Conservation (phyloP, 2,113 vertebrate genomes). For the Nothoprocta perdicaria region DNA sequence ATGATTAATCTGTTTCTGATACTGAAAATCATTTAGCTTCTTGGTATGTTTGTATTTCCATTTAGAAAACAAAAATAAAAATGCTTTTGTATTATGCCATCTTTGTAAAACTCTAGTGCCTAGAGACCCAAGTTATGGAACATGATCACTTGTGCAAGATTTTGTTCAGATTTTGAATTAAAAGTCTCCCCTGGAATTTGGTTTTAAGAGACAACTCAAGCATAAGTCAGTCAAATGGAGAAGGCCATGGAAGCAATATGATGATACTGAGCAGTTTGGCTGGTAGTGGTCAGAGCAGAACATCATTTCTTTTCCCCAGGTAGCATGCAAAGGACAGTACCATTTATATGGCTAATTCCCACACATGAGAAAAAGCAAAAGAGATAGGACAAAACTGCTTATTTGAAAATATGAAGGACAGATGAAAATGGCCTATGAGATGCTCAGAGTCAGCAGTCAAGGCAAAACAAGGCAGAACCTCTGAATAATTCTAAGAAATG, state of each 20-base stretch:
- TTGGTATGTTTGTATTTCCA: background rate
- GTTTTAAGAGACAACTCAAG: background rate
- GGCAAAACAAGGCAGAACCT: background rate
- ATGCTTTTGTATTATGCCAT: background rate
- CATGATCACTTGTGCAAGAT: background rate
- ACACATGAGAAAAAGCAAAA: fast-evolving
- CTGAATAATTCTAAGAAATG: fast-evolving
- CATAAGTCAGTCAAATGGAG: background rate
- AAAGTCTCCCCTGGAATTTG: background rate
- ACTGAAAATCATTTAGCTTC: background rate
- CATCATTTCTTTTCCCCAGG: background rate
- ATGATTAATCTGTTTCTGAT: background rate
- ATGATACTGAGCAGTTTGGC: background rate
- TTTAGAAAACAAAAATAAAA: background rate
- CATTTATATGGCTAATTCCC: background rate
- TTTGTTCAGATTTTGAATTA: background rate
- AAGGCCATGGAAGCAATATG: background rate
- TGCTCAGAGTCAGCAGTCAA: background rate
- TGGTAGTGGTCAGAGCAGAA: background rate
- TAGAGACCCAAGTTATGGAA: background rate
- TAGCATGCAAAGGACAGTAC: background rate
- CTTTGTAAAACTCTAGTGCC: background rate
- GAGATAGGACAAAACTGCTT: background rate
- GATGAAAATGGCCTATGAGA: background rate
- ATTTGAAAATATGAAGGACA: background rate